A percentile compares a stretch with the other conserved stretches of the same genome.
Conservation (phyloP, 2,113 vertebrate genomes). For the Sinosuthora webbiana region DNA sequence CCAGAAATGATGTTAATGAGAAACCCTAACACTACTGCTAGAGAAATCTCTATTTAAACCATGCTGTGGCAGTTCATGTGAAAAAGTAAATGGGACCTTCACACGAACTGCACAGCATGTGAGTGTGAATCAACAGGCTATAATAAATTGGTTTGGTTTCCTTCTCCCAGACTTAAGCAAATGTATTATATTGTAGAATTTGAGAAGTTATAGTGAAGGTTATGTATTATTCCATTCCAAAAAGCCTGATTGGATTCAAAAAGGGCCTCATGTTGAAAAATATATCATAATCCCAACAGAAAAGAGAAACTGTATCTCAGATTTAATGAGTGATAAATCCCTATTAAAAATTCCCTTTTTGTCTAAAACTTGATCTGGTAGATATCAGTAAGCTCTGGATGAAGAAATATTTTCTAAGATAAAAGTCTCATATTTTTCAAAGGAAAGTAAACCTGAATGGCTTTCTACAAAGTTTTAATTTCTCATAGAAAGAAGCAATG, state of each 20-base stretch:
- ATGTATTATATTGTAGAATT: slow-evolving; percentile 37
- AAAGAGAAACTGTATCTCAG: neutral
- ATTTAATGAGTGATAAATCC: neutral
- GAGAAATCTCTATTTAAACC: slow-evolving; percentile 69
- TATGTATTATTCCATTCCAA: neutral
- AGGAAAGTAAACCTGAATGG: neutral
- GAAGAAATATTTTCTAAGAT: neutral
- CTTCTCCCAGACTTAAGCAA: slow-evolving; percentile 29
- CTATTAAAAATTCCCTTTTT: neutral
- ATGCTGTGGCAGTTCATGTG: slow-evolving; percentile 71
- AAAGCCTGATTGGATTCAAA: neutral
- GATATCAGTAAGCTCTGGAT: neutral
- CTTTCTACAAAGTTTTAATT: neutral
- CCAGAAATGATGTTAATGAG: slow-evolving; percentile 68
- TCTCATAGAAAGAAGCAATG: neutral
- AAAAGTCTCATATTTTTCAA: neutral
- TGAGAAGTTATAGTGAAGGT: neutral
- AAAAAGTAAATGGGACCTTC: slow-evolving; percentile 70
- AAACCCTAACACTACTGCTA: slow-evolving; percentile 47
- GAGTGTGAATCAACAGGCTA: slow-evolving; percentile 66
- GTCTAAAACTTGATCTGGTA: neutral
- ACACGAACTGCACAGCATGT: slow-evolving; percentile 66
- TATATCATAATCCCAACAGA: neutral
- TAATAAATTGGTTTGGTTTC: slow-evolving; percentile 62
- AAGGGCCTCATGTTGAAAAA: neutral